phyloP scores from a whole-genome alignment of 2,113 vertebrate genomes.

The Varanus salvator region DNA sequence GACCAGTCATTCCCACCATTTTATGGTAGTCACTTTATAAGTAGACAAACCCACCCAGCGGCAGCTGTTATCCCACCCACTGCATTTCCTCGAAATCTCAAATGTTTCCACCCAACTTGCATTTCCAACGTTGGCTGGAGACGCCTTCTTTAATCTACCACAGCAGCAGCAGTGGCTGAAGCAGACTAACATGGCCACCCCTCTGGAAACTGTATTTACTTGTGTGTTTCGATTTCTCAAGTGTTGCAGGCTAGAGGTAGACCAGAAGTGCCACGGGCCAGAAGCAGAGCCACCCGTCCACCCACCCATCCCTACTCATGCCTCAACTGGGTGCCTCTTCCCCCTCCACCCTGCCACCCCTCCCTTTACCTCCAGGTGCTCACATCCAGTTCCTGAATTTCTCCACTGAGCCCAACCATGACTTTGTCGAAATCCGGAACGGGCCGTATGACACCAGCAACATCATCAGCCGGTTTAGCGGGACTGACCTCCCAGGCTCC shows the following conservation, averaged over 20 bases:
- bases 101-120: no score
- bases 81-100: no score
- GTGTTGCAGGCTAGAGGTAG: background rate
- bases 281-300: background rate
- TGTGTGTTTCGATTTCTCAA: background rate
- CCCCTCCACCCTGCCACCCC: background rate
- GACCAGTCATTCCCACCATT: no score
- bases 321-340: background rate
- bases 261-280: background rate
- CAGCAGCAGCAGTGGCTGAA: no score
- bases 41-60: no score
- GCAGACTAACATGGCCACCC: no score
- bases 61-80: no score
- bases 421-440: constrained; percentile 95
- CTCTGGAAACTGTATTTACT: background rate
- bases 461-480: constrained; percentile 93
- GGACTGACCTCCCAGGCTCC: constrained; percentile 84
- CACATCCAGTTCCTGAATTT: constrained; percentile 97
- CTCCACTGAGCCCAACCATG: constrained; percentile 96
- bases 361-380: constrained; percentile 80
- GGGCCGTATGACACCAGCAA: constrained; percentile 93
- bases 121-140: no score
- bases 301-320: background rate
- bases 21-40: no score
- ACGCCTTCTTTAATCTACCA: no score